Evolutionary conservation across 2,113 vertebrate genomes (phyloP).

Genomic region (Thamnaconus septentrionalis): DNA sequence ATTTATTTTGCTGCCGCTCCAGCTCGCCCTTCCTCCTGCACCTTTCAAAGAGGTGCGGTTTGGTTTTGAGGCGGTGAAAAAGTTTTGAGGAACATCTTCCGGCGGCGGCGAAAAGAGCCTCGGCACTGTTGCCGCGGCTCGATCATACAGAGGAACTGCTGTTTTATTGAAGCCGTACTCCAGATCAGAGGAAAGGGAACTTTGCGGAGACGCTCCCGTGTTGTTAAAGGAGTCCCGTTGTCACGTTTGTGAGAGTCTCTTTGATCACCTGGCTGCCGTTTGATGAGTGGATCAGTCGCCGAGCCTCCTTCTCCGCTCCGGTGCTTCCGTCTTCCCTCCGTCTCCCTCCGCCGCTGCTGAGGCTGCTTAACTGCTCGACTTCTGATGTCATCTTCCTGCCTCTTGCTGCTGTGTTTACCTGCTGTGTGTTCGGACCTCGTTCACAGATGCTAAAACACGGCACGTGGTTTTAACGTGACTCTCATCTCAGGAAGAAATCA

Average conservation of each 20-base stretch:
- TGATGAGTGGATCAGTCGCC: slow-evolving; percentile 15
- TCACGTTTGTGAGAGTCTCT: slow-evolving; percentile 2
- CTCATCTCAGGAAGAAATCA: not conserved
- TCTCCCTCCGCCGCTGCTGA: not conserved
- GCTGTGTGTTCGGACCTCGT: not conserved
- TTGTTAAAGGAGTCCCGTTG: slow-evolving; percentile 11
- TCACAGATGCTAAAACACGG: not conserved
- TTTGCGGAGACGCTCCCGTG: slow-evolving; percentile 15
- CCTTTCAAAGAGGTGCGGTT: too few species aligned
- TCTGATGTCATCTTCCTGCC: too few species aligned
- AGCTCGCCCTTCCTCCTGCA: too few species aligned
- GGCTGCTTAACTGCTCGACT: not conserved
- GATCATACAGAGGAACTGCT: too few species aligned
- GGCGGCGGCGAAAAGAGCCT: too few species aligned
- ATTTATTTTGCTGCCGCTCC: too few species aligned
- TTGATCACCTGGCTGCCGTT: slow-evolving; percentile 20
- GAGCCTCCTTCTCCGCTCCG: not conserved
- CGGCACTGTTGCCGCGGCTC: too few species aligned
- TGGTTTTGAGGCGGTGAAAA: too few species aligned
- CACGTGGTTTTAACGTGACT: not conserved
- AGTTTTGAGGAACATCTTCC: too few species aligned
- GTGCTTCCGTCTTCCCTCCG: not conserved
- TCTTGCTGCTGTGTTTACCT: not conserved
- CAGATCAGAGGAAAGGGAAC: not conserved
- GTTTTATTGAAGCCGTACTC: too few species aligned